phyloP scores from a whole-genome alignment of 2,113 vertebrate species.

The Ondatra zibethicus region DNA sequence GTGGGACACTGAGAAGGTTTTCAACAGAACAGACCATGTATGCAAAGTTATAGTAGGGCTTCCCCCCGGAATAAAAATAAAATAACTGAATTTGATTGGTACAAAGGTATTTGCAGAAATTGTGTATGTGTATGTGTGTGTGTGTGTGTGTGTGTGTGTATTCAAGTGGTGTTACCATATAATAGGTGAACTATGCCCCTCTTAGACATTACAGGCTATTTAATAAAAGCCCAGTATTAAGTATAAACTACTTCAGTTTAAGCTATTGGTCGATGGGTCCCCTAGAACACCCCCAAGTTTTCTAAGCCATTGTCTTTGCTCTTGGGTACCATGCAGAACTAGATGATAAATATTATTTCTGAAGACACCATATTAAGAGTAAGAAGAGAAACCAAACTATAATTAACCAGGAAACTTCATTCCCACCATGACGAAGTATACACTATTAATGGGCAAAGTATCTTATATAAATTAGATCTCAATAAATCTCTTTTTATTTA shows the following conservation, averaged over 20 bases:
- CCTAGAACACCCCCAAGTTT: neutral
- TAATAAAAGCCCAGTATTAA: neutral
- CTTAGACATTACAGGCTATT: neutral
- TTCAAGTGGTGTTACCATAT: neutral
- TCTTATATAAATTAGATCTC: neutral
- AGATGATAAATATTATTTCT: neutral
- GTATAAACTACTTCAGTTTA: neutral
- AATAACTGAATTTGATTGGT: neutral
- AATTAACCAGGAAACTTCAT: neutral
- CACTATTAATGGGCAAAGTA: neutral
- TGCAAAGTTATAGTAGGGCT: neutral
- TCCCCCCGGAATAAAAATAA: neutral
- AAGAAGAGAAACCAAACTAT: neutral
- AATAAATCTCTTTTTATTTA: neutral
- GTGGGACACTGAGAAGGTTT: neutral
- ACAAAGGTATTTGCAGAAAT: neutral
- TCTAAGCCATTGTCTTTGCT: neutral
- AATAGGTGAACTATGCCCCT: neutral
- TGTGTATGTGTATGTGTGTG: neutral
- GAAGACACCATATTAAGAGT: neutral
- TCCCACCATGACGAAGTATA: neutral
- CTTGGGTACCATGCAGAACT: neutral
- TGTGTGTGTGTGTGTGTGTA: neutral
- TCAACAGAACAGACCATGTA: neutral
- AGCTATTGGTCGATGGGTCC: neutral